These are phyloP conservation scores for Spizaetus ornatus DNA, from an alignment of 2,113 vertebrate genomes.

Conservation along the genomic window DNA sequence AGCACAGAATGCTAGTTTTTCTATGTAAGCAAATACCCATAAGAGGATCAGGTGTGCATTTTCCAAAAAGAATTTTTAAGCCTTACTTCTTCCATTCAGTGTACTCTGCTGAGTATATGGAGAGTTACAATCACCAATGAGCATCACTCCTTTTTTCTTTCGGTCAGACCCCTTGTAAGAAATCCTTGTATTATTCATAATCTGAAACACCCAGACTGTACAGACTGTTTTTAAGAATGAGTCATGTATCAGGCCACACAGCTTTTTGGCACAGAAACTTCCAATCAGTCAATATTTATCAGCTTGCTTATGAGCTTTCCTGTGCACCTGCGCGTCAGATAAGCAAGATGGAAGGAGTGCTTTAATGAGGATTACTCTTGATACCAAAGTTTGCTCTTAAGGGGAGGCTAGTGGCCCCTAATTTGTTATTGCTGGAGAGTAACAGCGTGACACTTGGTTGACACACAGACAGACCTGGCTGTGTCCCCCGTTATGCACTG, in stretches of 20 bases:
- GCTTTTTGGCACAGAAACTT: not conserved
- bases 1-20: not conserved
- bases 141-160: not conserved
- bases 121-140: not conserved
- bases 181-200: not conserved
- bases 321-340: not conserved
- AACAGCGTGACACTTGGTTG: not conserved
- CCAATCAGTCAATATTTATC: not conserved
- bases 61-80: not conserved
- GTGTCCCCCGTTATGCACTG: rapidly evolving
- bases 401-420: not conserved
- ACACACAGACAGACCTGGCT: not conserved
- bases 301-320: not conserved
- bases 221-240: not conserved
- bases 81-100: not conserved
- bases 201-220: not conserved
- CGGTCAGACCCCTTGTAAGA: not conserved
- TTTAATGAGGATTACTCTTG: not conserved
- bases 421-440: not conserved
- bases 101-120: not conserved
- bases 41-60: not conserved
- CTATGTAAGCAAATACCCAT: not conserved
- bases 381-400: not conserved
- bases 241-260: not conserved
- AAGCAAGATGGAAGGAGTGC: not conserved